Evolutionary conservation across 2,797 vertebrate species (phyloP).

Genomic region (Rhincodon typus): DNA sequence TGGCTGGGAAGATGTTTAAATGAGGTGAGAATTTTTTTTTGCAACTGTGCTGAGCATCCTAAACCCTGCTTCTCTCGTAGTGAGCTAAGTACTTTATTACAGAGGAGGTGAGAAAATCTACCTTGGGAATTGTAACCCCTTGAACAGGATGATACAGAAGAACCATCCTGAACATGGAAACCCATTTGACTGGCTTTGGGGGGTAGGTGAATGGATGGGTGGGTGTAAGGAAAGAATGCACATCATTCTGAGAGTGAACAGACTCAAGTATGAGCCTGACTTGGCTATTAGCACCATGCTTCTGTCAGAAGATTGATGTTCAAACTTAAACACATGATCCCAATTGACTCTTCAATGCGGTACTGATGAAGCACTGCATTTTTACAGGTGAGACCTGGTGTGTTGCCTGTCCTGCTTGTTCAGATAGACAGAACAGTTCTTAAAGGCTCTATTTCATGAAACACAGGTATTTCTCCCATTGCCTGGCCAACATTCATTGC

Average conservation of each 20-base stretch:
- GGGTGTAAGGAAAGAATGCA: background rate
- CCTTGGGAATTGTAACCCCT: background rate
- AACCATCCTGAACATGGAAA: background rate
- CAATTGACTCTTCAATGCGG: background rate
- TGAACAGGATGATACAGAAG: background rate
- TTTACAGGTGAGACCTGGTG: background rate
- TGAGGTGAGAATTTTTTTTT: background rate
- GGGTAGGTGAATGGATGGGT: too few relatives aligned
- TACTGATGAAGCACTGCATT: background rate
- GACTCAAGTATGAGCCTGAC: background rate
- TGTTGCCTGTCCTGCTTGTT: background rate
- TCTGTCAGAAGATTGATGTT: background rate
- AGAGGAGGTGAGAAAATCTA: background rate
- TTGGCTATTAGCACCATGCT: background rate
- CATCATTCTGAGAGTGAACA: background rate
- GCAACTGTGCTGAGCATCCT: background rate
- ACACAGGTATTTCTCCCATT: background rate
- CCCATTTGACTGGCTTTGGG: background rate
- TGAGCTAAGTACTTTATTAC: background rate
- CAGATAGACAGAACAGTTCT: background rate
- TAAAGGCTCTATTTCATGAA: background rate
- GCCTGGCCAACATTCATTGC: background rate
- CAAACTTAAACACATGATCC: background rate
- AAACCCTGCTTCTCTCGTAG: background rate
- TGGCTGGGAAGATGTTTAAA: background rate